Percentiles rank a stretch among this genome's conserved stretches.
Evolutionary conservation across 1,140 invertebrate species (phyloP).

Genomic region (Drosophila neocordata): DNA sequence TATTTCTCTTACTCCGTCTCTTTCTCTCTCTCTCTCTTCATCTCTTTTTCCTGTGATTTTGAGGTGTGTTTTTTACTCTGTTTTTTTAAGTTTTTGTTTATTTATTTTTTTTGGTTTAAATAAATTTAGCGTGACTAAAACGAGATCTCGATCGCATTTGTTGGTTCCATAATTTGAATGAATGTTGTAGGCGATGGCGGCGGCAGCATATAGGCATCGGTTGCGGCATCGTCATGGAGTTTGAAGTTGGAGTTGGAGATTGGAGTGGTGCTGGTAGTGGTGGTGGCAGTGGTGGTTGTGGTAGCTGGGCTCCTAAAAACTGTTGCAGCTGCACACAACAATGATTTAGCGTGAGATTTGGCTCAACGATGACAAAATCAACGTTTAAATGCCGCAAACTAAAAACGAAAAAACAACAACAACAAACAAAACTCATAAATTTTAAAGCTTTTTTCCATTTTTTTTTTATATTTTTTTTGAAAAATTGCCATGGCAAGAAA

Average conservation of each 20-base stretch:
- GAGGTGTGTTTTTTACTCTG: constrained; percentile 67
- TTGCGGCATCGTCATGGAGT: constrained; percentile 18
- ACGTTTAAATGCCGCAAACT: constrained; percentile 33
- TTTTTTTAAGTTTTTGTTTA: constrained; percentile 31
- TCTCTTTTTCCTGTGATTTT: constrained; percentile 37
- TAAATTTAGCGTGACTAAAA: constrained; percentile 81
- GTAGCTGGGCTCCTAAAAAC: constrained; percentile 5
- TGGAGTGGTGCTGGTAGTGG: constrained; percentile 1
- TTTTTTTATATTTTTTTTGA: constrained; percentile 35
- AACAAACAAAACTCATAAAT: constrained; percentile 65
- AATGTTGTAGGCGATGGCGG: constrained; percentile 75
- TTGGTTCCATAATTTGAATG: constrained; percentile 78
- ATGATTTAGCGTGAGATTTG: constrained; percentile 76
- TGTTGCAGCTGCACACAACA: constrained; percentile 42
- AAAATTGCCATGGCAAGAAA: constrained; percentile 47
- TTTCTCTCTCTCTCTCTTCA: constrained; percentile 21
- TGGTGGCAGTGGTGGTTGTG: constrained; percentile 1
- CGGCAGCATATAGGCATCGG: constrained; percentile 20
- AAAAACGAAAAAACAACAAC: constrained; percentile 37
- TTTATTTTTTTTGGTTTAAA: constrained; percentile 39
- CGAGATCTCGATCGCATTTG: constrained; percentile 75
- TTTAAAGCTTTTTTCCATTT: constrained; percentile 37
- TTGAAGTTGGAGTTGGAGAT: constrained; percentile 22
- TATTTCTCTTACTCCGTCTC: background rate
- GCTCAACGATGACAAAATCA: constrained; percentile 29